Conservation (phyloP, 2,888 invertebrate species). For the Drosophila neotestacea region DNA sequence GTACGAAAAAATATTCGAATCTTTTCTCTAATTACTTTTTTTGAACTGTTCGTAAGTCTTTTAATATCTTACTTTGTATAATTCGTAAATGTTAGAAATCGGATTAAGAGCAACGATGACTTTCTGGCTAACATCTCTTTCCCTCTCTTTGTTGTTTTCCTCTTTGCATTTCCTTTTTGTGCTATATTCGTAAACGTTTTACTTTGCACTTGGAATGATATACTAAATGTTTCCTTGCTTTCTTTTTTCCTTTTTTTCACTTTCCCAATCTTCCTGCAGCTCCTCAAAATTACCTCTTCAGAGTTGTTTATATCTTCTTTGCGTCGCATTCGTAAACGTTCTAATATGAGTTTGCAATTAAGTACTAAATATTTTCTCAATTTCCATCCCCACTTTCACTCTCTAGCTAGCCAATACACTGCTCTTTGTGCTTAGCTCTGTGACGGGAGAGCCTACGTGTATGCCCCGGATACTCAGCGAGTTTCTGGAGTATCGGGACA, state of each 20-base stretch:
- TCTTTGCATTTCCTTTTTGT: background rate
- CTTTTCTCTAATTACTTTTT: too few species aligned
- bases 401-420: conserved; percentile 91
- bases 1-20: too few species aligned
- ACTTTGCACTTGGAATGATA: background rate
- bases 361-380: background rate
- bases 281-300: too few species aligned
- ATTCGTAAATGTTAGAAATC: too few species aligned
- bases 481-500: conserved; percentile 86
- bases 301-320: background rate
- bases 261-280: too few species aligned
- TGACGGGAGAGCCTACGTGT: conserved; percentile 89
- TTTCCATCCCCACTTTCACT: background rate
- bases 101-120: too few species aligned
- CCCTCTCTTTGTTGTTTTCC: background rate
- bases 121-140: too few species aligned
- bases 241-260: background rate
- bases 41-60: too few species aligned
- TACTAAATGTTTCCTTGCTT: background rate
- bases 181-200: background rate
- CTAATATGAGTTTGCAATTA: too few species aligned
- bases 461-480: conserved; percentile 89
- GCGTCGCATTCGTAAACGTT: background rate
- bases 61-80: too few species aligned
- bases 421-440: conserved; percentile 91